Percentiles rank a stretch among this genome's conserved stretches.
Evolutionary conservation across 2,113 vertebrate genomes (phyloP).

Genomic region (Euleptes europaea): DNA sequence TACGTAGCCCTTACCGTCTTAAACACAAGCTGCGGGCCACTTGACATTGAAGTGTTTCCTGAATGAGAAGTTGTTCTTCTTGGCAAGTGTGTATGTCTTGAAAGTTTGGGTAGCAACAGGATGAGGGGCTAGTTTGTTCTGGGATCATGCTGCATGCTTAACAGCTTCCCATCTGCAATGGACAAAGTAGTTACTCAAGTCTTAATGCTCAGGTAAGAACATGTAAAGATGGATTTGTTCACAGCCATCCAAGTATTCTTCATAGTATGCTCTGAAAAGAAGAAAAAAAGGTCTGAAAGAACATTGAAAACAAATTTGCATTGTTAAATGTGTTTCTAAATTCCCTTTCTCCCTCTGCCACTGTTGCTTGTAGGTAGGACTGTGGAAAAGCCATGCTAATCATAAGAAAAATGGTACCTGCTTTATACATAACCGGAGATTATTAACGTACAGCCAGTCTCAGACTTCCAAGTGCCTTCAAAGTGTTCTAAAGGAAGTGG

Average conservation of each 20-base stretch:
- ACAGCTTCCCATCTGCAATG: not conserved
- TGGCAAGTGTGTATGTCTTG: not conserved
- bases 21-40: not conserved
- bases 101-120: not conserved
- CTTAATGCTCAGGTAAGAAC: not conserved
- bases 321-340: conserved; percentile 24
- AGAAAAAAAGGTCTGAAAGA: not conserved
- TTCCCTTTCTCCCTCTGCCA: conserved; percentile 30
- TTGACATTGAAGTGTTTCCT: not conserved
- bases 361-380: conserved; percentile 80
- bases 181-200: no score
- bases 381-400: conserved; percentile 86
- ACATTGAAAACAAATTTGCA: not conserved
- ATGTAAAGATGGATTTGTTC: not conserved
- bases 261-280: not conserved
- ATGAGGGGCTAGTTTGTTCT: not conserved
- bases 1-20: not conserved
- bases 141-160: not conserved
- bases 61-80: not conserved
- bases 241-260: no score
- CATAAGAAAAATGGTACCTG: conserved; percentile 74
- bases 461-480: conserved; percentile 73
- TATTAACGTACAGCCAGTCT: conserved; percentile 30
- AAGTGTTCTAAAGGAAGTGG: conserved; percentile 78
- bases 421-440: conserved; percentile 71